Evolutionary conservation across 1,140 invertebrate genomes (phyloP), one percentile per base, ranked within the genome.

Genomic region (Trichogramma pretiosum): DNA sequence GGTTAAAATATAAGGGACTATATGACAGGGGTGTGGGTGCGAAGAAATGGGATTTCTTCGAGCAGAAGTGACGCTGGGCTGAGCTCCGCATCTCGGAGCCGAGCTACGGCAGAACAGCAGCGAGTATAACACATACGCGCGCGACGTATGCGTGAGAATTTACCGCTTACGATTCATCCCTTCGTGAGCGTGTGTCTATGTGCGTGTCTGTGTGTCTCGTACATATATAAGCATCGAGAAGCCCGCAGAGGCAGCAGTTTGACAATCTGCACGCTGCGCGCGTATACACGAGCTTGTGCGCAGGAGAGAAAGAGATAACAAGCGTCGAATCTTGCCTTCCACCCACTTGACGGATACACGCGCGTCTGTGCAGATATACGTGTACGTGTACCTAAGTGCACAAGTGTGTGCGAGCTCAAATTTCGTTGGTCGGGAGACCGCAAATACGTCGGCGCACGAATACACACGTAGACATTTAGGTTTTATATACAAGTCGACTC

Each of bases 111-210:
- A n/a, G 18, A n/a, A n/a, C n/a, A n/a, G n/a, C n/a, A n/a, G n/a
- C n/a, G n/a, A n/a, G n/a, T n/a, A n/a, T n/a, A n/a, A n/a, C n/a
- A n/a, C n/a, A n/a, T n/a, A n/a, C n/a, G n/a, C n/a, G n/a, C n/a
- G n/a, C n/a, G n/a, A n/a, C n/a, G 3, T 24, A 11, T 16, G 14
- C n/a, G 19, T 10, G 23, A 46, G 33, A 35, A 46, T 37, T 35
- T 37, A 14, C 16, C n/a, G 43, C 34, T 46, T 46, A 37, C 34
- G 14, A 46, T 46, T 46, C 34, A 46, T 46, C 43, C 34, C 23
- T 26, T n/a, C n/a, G n/a, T n/a, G n/a, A n/a, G n/a, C n/a, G n/a
- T n/a, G n/a, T n/a, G n/a, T n/a, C n/a, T n/a, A n/a, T n/a, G n/a
- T n/a, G n/a, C n/a, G n/a, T n/a, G n/a, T n/a, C n/a, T n/a, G n/a